Evolutionary conservation across 2,113 vertebrate species (phyloP), one percentile per base, ranked within the genome.

Genomic region (Butorides virescens): DNA sequence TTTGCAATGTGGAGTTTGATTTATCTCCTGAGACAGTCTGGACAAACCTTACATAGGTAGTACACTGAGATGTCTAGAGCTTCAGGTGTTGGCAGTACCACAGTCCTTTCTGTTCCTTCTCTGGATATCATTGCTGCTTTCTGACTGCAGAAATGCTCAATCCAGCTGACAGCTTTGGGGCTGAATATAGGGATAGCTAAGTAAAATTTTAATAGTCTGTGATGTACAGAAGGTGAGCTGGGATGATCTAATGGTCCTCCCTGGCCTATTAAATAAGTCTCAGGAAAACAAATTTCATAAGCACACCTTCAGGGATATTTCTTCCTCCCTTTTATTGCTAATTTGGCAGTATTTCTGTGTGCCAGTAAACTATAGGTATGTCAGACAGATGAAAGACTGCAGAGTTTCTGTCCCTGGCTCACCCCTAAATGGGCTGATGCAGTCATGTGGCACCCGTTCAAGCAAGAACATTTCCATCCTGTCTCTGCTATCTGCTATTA

Each of bases 391-490:
- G 70, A 94, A 90, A 93, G 67, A 42, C 49, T 58, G 7, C 4
- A 3, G 36, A 81, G 32, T 36, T 39, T 78, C 34, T 81, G 55
- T 90, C 75, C 53, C 55, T 90, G 70, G 25, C 66, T 94, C 49
- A 86, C 73, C 61, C 61, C 34, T 93, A 63, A 92, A 50, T 30
- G 20, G 50, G 29, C 25, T 71, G 50, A 87, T 92, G 36, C 27
- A 82, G 65, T 59, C 59, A 71, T 61, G 55, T 86, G 92, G 88
- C 82, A 89, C 8, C 15, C 85, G 25, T 78, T 96, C 89, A 96
- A 88, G 36, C 19, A 76, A 70, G 71, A 93, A 68, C 2, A 63
- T 42, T 96, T 93, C 72, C 53, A 78, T 79, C 36, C 56, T 62
- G 26, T 65, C 58, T 88, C 47, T 79, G 15, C 30, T 97, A 95